phyloP scores from a whole-genome alignment of 2,113 vertebrate genomes.

The Ia io region DNA sequence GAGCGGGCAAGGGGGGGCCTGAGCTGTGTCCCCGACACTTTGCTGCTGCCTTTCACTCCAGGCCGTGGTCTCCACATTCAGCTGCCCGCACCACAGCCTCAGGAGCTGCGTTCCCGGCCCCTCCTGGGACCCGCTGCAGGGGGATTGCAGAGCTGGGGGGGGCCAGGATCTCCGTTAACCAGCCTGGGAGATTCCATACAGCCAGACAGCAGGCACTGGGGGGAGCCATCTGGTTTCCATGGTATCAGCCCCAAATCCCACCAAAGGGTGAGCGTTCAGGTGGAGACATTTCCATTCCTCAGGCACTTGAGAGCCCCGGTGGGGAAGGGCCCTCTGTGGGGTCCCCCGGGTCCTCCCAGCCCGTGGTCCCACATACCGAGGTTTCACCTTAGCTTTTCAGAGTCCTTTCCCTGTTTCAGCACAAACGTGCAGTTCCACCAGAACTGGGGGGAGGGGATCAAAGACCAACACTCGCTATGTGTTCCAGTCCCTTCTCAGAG shows the following conservation, averaged over 20 bases:
- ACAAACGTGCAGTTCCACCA: background rate
- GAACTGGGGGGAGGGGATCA: fast-evolving
- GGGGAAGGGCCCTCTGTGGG: background rate
- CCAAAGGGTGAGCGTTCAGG: background rate
- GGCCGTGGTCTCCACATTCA: fast-evolving
- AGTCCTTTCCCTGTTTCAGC: background rate
- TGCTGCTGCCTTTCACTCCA: fast-evolving
- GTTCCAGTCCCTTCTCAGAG: background rate
- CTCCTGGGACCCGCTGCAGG: background rate
- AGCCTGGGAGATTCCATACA: background rate
- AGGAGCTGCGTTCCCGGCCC: background rate
- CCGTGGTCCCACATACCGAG: fast-evolving
- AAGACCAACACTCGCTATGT: background rate
- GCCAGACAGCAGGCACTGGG: background rate
- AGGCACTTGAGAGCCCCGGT: background rate
- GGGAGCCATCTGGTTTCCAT: background rate
- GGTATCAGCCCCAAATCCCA: background rate
- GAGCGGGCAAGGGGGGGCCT: background rate
- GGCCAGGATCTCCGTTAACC: background rate
- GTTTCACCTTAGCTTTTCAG: background rate
- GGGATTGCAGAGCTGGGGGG: background rate
- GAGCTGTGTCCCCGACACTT: fast-evolving
- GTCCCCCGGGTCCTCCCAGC: no score
- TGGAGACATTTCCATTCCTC: background rate
- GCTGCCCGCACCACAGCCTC: background rate